Conservation (phyloP, 2,888 invertebrate genomes). For the Lumbricus terrestris region DNA sequence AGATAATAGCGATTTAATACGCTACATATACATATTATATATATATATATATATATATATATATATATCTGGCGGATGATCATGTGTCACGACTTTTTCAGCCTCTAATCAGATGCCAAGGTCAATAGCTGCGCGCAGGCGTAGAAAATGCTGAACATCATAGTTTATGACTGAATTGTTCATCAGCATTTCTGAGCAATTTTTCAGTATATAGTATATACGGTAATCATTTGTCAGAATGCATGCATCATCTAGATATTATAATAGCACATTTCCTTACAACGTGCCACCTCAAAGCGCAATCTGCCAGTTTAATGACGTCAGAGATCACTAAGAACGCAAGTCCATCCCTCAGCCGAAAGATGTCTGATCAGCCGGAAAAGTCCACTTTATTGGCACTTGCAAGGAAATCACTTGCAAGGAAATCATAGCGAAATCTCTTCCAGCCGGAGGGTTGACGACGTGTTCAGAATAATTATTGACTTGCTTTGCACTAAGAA, state of each 20-base stretch:
- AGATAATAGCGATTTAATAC: too few relatives aligned
- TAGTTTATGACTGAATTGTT: not conserved
- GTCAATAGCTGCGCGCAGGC: not conserved
- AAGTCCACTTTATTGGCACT: not conserved
- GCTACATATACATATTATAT: not conserved
- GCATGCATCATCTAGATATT: too few relatives aligned
- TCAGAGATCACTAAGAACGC: not conserved
- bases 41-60: too few relatives aligned
- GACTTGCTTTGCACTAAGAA: not conserved
- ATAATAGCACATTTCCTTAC: too few relatives aligned
- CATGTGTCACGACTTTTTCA: not conserved
- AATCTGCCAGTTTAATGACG: not conserved
- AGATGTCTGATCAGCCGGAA: not conserved
- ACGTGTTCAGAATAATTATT: not conserved
- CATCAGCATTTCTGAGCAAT: not conserved
- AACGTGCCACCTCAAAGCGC: not conserved
- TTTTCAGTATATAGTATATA: too few relatives aligned
- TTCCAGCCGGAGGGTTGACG: not conserved
- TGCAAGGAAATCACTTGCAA: not conserved
- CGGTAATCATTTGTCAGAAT: not conserved
- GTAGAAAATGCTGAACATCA: too few relatives aligned
- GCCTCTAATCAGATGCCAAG: not conserved
- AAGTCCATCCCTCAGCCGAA: not conserved
- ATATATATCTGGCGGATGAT: too few relatives aligned
- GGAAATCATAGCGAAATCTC: not conserved